Percentiles rank a stretch among this genome's conserved stretches.
Evolutionary conservation across 2,797 vertebrate species (phyloP).

Genomic region (Tokudaia muenninki): DNA sequence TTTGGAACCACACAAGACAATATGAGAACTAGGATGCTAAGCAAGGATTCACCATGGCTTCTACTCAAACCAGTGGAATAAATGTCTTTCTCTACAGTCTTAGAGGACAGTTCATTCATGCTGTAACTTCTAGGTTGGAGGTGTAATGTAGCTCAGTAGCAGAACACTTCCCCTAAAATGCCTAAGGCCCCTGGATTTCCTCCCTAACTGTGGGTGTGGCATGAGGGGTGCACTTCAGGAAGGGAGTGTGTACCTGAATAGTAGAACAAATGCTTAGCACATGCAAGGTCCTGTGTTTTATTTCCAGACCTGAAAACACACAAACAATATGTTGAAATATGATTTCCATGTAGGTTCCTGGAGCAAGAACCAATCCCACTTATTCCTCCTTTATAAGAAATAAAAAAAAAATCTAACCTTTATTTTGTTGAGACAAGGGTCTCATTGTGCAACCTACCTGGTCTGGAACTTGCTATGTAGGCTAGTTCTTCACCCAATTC

Average conservation of each 20-base stretch:
- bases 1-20: background rate
- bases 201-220: background rate
- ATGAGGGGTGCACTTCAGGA: background rate
- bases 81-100: background rate
- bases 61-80: conserved; percentile 27
- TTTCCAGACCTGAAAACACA: background rate
- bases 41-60: background rate
- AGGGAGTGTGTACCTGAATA: background rate
- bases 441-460: background rate
- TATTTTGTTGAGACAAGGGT: background rate
- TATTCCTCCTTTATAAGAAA: background rate
- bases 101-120: background rate
- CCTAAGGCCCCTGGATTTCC: background rate
- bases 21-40: background rate
- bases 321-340: background rate
- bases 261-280: background rate
- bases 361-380: background rate
- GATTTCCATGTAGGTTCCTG: conserved; percentile 1
- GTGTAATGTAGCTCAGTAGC: background rate
- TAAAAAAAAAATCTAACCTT: background rate
- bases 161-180: background rate
- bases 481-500: background rate
- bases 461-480: background rate
- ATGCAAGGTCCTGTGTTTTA: background rate
- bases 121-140: background rate